Percentiles rank a stretch among this genome's conserved stretches.
Conservation (phyloP, 2,113 vertebrate genomes). For the Spheniscus mendiculus region DNA sequence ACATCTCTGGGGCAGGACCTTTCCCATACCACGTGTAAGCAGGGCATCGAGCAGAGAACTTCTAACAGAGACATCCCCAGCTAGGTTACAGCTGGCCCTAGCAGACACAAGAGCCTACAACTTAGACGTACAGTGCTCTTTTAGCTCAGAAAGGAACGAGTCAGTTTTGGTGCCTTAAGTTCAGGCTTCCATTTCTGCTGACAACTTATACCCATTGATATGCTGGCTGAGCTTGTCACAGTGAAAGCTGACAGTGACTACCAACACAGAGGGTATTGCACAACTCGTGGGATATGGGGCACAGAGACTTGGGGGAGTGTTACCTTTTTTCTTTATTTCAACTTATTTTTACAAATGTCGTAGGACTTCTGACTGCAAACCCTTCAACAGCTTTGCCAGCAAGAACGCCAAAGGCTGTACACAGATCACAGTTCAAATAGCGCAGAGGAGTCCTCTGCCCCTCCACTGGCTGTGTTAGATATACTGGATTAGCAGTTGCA, state of each 20-base stretch:
- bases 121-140: background rate
- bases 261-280: background rate
- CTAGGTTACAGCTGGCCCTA: background rate
- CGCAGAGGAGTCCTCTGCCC: background rate
- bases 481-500: background rate
- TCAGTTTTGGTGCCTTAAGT: fast-evolving
- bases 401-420: background rate
- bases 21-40: background rate
- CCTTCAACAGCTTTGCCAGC: background rate
- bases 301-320: background rate
- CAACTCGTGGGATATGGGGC: fast-evolving
- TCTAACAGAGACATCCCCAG: background rate
- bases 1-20: background rate
- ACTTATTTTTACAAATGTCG: background rate
- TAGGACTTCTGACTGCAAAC: background rate
- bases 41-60: background rate
- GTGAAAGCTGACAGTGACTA: background rate
- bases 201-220: background rate
- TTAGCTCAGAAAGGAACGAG: background rate
- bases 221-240: background rate
- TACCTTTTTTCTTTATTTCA: background rate
- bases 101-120: background rate
- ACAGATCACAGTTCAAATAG: background rate
- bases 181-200: background rate
- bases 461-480: background rate